Evolutionary conservation across 2,113 vertebrate genomes (phyloP).

Genomic region (Zosterops lateralis): DNA sequence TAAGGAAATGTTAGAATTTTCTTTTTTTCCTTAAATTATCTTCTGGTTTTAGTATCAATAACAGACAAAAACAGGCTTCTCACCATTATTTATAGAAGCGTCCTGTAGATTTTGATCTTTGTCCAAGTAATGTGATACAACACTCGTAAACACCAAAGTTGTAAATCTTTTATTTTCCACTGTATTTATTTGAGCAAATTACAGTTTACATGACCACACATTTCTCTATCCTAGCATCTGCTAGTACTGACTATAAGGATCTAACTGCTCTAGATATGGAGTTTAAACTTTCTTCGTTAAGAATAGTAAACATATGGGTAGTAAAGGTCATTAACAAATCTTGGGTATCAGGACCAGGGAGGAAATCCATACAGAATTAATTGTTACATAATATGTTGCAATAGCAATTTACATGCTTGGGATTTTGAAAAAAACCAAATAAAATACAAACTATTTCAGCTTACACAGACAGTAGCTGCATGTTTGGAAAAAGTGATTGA

Average conservation of each 20-base stretch:
- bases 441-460: neutral
- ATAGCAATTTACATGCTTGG: neutral
- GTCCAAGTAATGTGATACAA: neutral
- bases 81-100: rapidly evolving
- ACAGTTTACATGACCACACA: neutral
- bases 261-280: neutral
- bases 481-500: neutral
- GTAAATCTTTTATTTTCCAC: neutral
- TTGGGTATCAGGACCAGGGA: neutral
- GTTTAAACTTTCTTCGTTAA: neutral
- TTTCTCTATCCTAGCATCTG: neutral
- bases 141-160: neutral
- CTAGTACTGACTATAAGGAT: neutral
- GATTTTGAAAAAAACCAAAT: neutral
- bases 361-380: neutral
- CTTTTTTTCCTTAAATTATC: neutral
- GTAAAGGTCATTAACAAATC: neutral
- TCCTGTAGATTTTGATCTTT: neutral
- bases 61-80: neutral
- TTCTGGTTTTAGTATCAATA: neutral
- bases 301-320: neutral
- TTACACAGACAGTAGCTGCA: neutral
- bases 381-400: neutral
- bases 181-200: neutral
- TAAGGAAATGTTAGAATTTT: neutral